Percentiles rank a stretch among this genome's conserved stretches.
Conservation (phyloP, 2,888 invertebrate species). For the Alviniconcha strummeri region DNA sequence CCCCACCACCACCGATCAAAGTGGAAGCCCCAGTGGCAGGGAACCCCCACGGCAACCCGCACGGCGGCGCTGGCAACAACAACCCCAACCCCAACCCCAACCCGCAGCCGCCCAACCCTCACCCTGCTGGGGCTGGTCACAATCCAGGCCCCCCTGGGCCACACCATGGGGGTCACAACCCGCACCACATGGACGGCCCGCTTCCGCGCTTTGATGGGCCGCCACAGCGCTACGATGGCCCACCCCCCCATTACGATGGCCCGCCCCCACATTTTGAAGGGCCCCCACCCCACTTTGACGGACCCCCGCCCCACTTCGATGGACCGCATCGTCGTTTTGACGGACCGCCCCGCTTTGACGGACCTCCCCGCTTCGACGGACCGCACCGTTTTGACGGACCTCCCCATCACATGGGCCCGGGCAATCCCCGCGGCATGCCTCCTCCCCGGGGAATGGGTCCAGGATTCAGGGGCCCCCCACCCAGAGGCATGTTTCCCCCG, state of each 20-base stretch:
- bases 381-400: constrained; percentile 31
- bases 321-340: constrained; percentile 23
- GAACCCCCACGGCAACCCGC: not conserved
- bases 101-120: not conserved
- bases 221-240: constrained; percentile 34
- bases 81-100: not conserved
- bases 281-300: constrained; percentile 21
- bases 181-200: constrained; percentile 29
- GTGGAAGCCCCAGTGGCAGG: constrained; percentile 26
- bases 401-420: constrained; percentile 32
- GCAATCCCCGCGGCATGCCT: constrained; percentile 33
- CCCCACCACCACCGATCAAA: constrained; percentile 41
- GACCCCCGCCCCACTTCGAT: constrained; percentile 29
- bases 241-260: constrained; percentile 37
- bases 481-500: constrained; percentile 41
- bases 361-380: constrained; percentile 20
- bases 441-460: constrained; percentile 40
- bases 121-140: not conserved
- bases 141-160: constrained; percentile 31
- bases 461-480: constrained; percentile 38
- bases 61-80: not conserved
- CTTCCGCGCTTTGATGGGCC: constrained; percentile 25
- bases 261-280: constrained; percentile 12
- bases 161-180: constrained; percentile 12
- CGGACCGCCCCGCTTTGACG: constrained; percentile 20